A percentile compares a stretch with the other conserved stretches of the same genome.
phyloP scores from a whole-genome alignment of 2,113 vertebrate genomes.

The Melanostigma gelatinosum region DNA sequence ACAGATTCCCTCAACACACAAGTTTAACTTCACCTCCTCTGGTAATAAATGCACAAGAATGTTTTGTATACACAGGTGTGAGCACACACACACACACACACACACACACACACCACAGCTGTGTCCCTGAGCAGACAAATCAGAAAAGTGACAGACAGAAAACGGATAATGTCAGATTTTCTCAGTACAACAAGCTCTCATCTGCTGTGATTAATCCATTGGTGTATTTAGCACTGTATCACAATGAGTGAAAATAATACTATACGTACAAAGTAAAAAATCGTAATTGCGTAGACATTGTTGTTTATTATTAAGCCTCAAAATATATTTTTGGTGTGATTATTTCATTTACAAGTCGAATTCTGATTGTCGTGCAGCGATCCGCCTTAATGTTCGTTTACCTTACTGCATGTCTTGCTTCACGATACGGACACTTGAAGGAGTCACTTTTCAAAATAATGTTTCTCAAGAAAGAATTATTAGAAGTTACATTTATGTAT shows the following conservation, averaged over 20 bases:
- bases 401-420: no score
- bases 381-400: no score
- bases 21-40: not conserved
- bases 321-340: no score
- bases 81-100: not conserved
- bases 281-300: no score
- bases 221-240: not conserved
- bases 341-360: no score
- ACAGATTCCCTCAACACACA: conserved; percentile 15
- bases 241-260: not conserved
- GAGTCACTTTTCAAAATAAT: no score
- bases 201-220: not conserved
- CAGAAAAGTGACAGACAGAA: not conserved
- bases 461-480: no score
- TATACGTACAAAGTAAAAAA: no score
- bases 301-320: no score
- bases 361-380: no score
- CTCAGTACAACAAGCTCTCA: not conserved
- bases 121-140: not conserved
- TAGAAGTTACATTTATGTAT: no score
- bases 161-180: not conserved
- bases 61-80: not conserved
- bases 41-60: conserved; percentile 9
- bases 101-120: not conserved
- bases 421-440: no score